These are phyloP conservation scores for Oncorhynchus tshawytscha DNA, from an alignment of 2,113 vertebrate genomes.

Conservation along the genomic window DNA sequence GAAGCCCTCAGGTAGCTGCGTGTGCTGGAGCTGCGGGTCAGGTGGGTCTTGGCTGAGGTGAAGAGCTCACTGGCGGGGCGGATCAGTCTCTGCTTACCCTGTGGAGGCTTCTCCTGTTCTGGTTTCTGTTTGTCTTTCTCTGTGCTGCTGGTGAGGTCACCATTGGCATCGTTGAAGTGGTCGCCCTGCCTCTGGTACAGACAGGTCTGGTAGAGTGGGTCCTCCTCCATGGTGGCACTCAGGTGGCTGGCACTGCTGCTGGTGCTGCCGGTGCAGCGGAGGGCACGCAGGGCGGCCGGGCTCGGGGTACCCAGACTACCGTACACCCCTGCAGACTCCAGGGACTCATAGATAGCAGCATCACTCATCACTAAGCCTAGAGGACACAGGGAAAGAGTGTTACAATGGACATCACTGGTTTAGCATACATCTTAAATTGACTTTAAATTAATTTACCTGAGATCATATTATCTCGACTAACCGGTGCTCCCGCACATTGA, in stretches of 20 bases:
- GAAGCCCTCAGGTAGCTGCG: conserved; percentile 70
- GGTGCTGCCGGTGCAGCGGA: conserved; percentile 65
- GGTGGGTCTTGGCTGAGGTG: conserved; percentile 63
- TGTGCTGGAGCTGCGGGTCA: conserved; percentile 82
- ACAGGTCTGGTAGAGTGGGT: conserved; percentile 90
- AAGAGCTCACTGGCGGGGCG: conserved; percentile 72
- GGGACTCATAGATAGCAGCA: conserved; percentile 85
- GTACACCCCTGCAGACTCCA: conserved; percentile 88
- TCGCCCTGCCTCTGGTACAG: conserved; percentile 64
- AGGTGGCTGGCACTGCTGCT: conserved; percentile 76
- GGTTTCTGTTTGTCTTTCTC: conserved; percentile 29
- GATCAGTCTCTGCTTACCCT: conserved; percentile 41
- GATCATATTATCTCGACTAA: neutral
- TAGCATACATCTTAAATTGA: too few species aligned
- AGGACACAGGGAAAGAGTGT: neutral
- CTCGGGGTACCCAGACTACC: conserved; percentile 79
- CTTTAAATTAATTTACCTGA: neutral
- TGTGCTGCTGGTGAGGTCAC: conserved; percentile 2
- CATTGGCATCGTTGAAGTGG: neutral
- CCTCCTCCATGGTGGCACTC: conserved; percentile 74
- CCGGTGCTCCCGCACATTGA: too few species aligned
- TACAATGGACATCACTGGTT: conserved; percentile 14
- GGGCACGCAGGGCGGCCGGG: conserved; percentile 58
- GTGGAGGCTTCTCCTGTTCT: conserved; percentile 18
- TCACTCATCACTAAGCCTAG: conserved; percentile 91